Conservation (phyloP, 1,140 invertebrate species). For the Antheraea pernyi region DNA sequence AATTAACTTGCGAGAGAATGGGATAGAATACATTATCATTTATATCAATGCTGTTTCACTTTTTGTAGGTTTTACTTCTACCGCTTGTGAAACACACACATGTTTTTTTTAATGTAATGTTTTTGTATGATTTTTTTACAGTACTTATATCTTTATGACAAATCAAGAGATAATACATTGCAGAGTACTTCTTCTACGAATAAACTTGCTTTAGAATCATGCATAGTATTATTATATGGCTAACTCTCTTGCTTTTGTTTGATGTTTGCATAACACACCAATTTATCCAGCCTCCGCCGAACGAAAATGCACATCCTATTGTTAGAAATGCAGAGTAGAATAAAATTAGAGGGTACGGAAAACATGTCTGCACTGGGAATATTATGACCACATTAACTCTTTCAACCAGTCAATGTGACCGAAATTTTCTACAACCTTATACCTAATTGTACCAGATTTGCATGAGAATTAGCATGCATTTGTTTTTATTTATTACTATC, state of each 20-base stretch:
- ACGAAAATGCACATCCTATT: conserved; percentile 46
- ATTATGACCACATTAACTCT: conserved; percentile 29
- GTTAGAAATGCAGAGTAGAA: conserved; percentile 39
- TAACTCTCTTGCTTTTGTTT: conserved; percentile 37
- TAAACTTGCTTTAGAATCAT: conserved; percentile 30
- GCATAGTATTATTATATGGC: conserved; percentile 29
- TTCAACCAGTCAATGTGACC: conserved; percentile 17
- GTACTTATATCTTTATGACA: background rate
- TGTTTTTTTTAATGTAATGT: too few species aligned
- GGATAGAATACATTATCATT: too few species aligned
- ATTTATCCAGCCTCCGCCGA: conserved; percentile 44
- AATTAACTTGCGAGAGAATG: too few species aligned
- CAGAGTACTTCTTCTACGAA: conserved; percentile 19
- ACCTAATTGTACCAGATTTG: background rate
- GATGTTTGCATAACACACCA: conserved; percentile 44
- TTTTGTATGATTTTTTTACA: too few species aligned
- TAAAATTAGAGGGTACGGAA: conserved; percentile 42
- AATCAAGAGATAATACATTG: conserved; percentile 23
- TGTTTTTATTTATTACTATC: too few species aligned
- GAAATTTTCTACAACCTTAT: conserved; percentile 29
- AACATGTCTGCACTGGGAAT: conserved; percentile 43
- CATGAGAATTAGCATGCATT: too few species aligned
- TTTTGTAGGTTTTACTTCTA: too few species aligned
- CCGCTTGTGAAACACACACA: too few species aligned
- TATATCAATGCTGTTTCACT: too few species aligned